Conservation (phyloP, 2,888 invertebrate species). For the Lasioglossum calceatum region DNA sequence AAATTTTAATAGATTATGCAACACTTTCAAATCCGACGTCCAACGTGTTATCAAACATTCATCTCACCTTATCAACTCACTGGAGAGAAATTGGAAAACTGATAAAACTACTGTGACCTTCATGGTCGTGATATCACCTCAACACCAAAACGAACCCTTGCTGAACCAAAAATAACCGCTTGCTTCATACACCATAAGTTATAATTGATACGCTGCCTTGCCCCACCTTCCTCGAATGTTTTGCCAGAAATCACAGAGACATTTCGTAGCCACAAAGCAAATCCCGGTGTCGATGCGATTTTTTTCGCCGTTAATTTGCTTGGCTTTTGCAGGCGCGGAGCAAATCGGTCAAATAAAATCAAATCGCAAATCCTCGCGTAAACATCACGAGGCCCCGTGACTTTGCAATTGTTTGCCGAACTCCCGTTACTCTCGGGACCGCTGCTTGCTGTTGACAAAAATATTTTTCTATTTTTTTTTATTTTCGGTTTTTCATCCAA, state of each 20-base stretch:
- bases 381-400: background rate
- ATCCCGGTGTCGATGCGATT: background rate
- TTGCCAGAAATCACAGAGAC: background rate
- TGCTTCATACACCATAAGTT: too few relatives aligned
- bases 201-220: too few relatives aligned
- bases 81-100: background rate
- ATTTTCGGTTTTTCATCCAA: background rate
- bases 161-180: too few relatives aligned
- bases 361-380: conserved; percentile 18
- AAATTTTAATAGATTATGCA: background rate
- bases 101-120: background rate
- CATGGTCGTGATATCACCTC: too few relatives aligned
- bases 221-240: background rate
- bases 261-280: background rate
- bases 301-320: background rate
- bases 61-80: background rate
- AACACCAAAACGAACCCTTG: too few relatives aligned
- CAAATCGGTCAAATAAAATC: conserved; percentile 11
- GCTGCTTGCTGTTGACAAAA: background rate
- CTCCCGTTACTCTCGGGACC: background rate
- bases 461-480: background rate
- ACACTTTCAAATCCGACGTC: background rate
- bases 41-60: background rate
- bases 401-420: conserved; percentile 25
- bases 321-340: background rate